Percentiles rank a stretch among this genome's conserved stretches.
These are phyloP conservation scores for Drosophila monieri DNA, from an alignment of 2,888 invertebrate species.

Conservation along the genomic window DNA sequence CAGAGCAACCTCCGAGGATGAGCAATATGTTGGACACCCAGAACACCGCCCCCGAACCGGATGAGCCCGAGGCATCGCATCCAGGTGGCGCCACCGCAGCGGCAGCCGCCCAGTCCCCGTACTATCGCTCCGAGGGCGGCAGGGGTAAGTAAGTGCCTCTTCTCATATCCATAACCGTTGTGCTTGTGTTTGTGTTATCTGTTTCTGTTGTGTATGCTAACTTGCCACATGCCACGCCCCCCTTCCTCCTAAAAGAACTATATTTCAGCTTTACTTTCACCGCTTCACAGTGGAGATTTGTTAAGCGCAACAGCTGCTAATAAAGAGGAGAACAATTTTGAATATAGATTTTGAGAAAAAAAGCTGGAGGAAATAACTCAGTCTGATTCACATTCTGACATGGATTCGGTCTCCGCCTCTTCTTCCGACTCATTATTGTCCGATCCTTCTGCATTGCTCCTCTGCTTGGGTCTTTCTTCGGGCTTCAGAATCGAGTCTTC, in stretches of 20 bases:
- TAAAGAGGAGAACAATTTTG: neutral
- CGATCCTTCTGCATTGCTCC: neutral
- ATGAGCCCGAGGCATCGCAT: slow-evolving; percentile 57
- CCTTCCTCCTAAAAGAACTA: neutral
- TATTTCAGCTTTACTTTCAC: neutral
- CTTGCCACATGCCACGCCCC: neutral
- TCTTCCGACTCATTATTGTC: neutral
- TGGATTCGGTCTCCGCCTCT: neutral
- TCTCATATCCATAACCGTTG: slow-evolving; percentile 44
- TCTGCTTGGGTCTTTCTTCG: neutral
- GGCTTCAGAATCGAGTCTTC: neutral
- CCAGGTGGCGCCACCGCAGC: slow-evolving; percentile 34
- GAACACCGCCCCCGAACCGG: slow-evolving; percentile 83
- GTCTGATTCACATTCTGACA: neutral
- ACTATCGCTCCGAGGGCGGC: slow-evolving; percentile 86
- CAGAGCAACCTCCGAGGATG: slow-evolving; percentile 91
- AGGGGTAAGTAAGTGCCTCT: slow-evolving; percentile 92
- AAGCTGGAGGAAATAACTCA: neutral
- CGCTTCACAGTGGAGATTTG: neutral
- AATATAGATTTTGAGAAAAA: neutral
- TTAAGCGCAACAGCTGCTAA: neutral
- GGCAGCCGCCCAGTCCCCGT: slow-evolving; percentile 77
- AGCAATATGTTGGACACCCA: slow-evolving; percentile 85
- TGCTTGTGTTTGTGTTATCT: slow-evolving; percentile 42
- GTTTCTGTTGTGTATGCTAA: slow-evolving; percentile 36